Base-by-base conservation (phyloP, 2,888 invertebrate species). In the Chloroclysta siterata region DNA sequence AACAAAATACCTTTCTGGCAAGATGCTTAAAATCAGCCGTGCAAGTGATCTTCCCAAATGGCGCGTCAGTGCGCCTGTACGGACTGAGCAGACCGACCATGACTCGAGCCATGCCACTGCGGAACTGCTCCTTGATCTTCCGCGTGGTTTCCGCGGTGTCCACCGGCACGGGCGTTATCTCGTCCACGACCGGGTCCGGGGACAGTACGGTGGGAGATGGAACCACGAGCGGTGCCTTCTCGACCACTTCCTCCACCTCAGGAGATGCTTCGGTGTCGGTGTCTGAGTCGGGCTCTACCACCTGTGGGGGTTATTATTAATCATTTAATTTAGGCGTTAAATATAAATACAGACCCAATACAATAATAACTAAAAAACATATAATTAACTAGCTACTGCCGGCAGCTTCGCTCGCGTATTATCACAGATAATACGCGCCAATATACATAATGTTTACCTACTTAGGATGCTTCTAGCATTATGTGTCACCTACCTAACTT, bases 21-120 rank as follows among this genome's bases (percentile, higher is more conserved):
- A 99, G 94, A 90, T 98, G 98, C 84, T 98, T 98, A 87, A 99
- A 97, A 87, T 99, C 99, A 50, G 98, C 97, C 0, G 97, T 98
- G 79, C 95, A 96, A 2, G 96, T 96, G 75, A 99, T 99, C 73
- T 96, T 94, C 0, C 97, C 99, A 68, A 95, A 93, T 73, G 95
- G 95, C 78, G 98, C 99, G 71, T 96, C 97, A 0, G 96, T 95
- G 79, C 97, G 97, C 58, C 98, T 94, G 89, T 97, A 99, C 0
- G 97, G 97, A 88, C 97, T 98, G 63, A 99, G 94, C 79, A 97
- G 96, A 63, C 96, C 95, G 70, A 98, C 97, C 93, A 98, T 97
- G 29, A 97, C 96, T 50, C 96, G 94, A 13, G 96, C 96, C 95
- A 62, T 62, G 76, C 93, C 95, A 74, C 95, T 94, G 58, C 97